Conservation (phyloP, 2,888 invertebrate species). For the Hirudinaria manillensis region DNA sequence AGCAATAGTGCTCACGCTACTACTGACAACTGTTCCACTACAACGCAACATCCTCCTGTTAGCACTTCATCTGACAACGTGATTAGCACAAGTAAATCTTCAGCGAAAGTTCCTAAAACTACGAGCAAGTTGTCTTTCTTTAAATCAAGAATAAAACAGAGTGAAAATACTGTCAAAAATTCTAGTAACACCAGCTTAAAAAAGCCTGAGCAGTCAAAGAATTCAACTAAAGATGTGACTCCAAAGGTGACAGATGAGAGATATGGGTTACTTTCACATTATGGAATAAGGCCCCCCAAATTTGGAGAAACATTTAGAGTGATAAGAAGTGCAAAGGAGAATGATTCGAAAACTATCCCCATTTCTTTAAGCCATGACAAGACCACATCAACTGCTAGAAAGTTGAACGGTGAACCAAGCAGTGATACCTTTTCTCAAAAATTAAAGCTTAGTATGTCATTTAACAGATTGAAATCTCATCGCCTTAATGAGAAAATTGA, state of each 20-base stretch:
- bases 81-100: neutral
- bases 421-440: neutral
- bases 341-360: neutral
- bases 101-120: neutral
- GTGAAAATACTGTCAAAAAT: neutral
- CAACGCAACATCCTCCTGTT: no score
- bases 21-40: no score
- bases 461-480: conserved; percentile 2
- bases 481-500: neutral
- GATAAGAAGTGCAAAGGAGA: neutral
- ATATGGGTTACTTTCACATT: neutral
- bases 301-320: conserved; percentile 3
- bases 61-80: no score
- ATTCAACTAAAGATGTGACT: no score
- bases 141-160: conserved; percentile 7
- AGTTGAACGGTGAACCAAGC: neutral
- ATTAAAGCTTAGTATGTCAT: neutral
- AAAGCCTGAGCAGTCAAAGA: no score
- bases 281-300: neutral
- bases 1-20: no score
- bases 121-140: conserved; percentile 5
- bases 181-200: neutral
- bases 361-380: neutral
- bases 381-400: neutral
- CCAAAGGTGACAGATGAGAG: neutral